Conservation (phyloP, 2,888 invertebrate genomes). For the Harpalus rufipes region DNA sequence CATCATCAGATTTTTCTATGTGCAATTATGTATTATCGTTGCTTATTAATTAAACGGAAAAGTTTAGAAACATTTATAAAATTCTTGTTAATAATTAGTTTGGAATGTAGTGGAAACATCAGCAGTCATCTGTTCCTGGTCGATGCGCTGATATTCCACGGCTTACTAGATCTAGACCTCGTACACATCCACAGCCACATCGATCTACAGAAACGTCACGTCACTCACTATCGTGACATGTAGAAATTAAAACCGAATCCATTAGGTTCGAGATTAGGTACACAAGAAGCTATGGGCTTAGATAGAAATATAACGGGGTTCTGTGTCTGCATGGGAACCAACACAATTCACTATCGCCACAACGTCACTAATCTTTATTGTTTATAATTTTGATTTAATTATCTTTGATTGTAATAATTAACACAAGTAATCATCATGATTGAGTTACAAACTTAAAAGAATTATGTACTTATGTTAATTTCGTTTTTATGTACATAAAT, state of each 20-base stretch:
- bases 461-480: constrained; percentile 22
- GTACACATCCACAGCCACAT: not conserved
- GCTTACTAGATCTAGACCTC: constrained; percentile 6
- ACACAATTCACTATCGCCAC: not conserved
- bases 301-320: constrained; percentile 28
- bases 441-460: constrained; percentile 4
- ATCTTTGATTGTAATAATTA: constrained; percentile 18
- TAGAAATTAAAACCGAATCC: constrained; percentile 62
- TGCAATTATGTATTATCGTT: not conserved
- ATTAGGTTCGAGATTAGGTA: constrained; percentile 42
- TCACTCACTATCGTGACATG: constrained; percentile 58
- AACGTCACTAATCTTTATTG: constrained; percentile 32
- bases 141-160: constrained; percentile 33
- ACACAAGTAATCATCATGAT: not conserved
- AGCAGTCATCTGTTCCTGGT: constrained; percentile 24
- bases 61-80: constrained; percentile 8
- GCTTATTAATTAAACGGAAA: constrained; percentile 26
- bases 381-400: constrained; percentile 38
- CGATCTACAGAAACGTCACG: constrained; percentile 59
- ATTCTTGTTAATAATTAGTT: constrained; percentile 22
- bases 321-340: constrained; percentile 16
- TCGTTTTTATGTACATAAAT: constrained; percentile 8
- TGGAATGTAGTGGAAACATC: constrained; percentile 18
- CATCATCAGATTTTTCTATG: too few relatives aligned
- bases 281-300: constrained; percentile 21